Base-by-base conservation (phyloP, 1,140 invertebrate species). In the Drosophila santomea region DNA sequence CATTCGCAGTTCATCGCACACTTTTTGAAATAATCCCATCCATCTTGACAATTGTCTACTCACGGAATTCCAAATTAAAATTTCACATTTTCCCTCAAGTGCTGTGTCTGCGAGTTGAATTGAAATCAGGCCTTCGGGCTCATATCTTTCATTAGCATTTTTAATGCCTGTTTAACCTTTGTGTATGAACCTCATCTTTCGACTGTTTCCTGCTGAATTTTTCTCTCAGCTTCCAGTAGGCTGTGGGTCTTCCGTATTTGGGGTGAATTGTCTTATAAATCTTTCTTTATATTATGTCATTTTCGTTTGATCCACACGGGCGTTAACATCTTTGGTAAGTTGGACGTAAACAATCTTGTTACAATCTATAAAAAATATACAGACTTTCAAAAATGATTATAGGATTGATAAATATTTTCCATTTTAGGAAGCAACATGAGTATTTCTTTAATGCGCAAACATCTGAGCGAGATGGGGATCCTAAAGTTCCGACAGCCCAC, bases 101-200 rank as follows among this genome's bases (percentile, higher is more conserved):
- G 56, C 38, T 57, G 14, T 58, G 57, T 79, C 52, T 78, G 66
- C 25, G 28, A 66, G 52, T 51, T 55, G 50, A 51, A 48, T 44
- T 57, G 63, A 69, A 80, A 77, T 45, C 64, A 32, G 36, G 45
- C 28, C 45, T 52, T 8, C 28, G 56, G 38, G 38, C 36, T 15
- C 32, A 45, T 36, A 59, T 43, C 32, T 39, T 62, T 75, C 74
- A 78, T 83, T 82, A 71, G 54, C 80, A 83, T 83, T 78, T 83
- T 67, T 72, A 83, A 75, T 79, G 71, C 52, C 58, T 54, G 47
- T 62, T 84, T 84, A 77, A 74, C 77, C 76, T 66, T 68, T 79
- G 60, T 50, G 50, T 79, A 68, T 83, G 80, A 84, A 84, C 76
- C 14, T n/a, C 8, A 2, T 32, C 11, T 20, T 23, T 12, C 12